These are phyloP conservation scores for Varecia variegata DNA, from an alignment of 2,797 vertebrate genomes.

Conservation along the genomic window DNA sequence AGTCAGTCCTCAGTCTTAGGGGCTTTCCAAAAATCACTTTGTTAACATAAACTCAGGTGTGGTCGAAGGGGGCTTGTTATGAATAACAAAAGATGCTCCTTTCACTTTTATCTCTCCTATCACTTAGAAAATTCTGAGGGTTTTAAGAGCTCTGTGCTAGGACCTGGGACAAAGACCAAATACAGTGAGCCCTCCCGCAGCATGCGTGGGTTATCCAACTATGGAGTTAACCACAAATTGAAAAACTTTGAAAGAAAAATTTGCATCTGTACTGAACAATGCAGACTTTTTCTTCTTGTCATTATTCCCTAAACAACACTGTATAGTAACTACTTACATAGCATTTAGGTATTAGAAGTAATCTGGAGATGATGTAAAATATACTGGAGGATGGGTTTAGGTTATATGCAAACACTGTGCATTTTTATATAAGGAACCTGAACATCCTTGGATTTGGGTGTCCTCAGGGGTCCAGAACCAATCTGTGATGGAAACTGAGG, in stretches of 20 bases:
- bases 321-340: neutral
- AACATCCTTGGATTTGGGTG: neutral
- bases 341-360: neutral
- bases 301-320: neutral
- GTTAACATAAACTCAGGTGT: neutral
- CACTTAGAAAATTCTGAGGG: neutral
- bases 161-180: neutral
- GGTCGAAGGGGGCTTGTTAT: too few relatives aligned
- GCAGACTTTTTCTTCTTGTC: neutral
- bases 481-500: neutral
- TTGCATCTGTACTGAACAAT: neutral
- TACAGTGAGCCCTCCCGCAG: neutral
- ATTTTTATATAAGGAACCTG: neutral
- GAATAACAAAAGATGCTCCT: neutral
- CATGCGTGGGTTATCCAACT: neutral
- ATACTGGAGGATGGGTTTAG: neutral
- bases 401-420: neutral
- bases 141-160: neutral
- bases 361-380: neutral
- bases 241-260: neutral
- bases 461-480: neutral
- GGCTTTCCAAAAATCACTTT: neutral
- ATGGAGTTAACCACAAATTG: neutral
- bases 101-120: neutral
- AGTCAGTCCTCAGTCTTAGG: neutral